A percentile compares a stretch with the other conserved stretches of the same genome.
Evolutionary conservation across 2,888 invertebrate genomes (phyloP).

Genomic region (Monochamus alternatus): DNA sequence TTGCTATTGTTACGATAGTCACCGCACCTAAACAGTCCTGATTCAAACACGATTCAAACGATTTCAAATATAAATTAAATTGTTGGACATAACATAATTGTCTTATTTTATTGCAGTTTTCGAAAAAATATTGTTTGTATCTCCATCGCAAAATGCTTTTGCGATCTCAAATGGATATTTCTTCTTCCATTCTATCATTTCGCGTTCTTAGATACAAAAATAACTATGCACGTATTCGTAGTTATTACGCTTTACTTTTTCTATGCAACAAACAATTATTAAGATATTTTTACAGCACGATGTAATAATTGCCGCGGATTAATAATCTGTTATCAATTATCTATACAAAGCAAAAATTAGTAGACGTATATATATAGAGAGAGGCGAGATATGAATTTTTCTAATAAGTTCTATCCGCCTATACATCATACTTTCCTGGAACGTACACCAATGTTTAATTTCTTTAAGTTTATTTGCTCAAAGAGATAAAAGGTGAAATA

Average conservation of each 20-base stretch:
- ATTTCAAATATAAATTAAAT: no score
- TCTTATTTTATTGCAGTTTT: no score
- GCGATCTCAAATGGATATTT: no score
- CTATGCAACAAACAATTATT: neutral
- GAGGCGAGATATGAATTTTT: conserved; percentile 7
- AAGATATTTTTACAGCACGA: neutral
- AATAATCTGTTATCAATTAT: conserved; percentile 13
- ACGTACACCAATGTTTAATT: conserved; percentile 41
- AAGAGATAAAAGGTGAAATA: conserved; percentile 43
- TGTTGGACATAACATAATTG: no score
- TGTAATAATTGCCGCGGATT: conserved; percentile 9
- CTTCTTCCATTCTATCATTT: no score
- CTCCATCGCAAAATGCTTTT: no score
- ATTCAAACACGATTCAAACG: no score
- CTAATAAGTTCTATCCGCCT: neutral
- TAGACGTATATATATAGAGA: conserved; percentile 14
- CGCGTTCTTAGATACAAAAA: no score
- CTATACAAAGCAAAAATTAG: conserved; percentile 15
- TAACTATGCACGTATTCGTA: neutral
- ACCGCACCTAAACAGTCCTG: no score
- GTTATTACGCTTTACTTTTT: neutral
- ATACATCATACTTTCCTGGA: conserved; percentile 7
- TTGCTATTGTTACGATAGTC: no score
- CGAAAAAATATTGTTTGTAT: no score
- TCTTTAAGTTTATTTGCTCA: conserved; percentile 47